A percentile compares a stretch with the other conserved stretches of the same genome.
Evolutionary conservation across 1,140 invertebrate species (phyloP).

Genomic region (Grapholita molesta): DNA sequence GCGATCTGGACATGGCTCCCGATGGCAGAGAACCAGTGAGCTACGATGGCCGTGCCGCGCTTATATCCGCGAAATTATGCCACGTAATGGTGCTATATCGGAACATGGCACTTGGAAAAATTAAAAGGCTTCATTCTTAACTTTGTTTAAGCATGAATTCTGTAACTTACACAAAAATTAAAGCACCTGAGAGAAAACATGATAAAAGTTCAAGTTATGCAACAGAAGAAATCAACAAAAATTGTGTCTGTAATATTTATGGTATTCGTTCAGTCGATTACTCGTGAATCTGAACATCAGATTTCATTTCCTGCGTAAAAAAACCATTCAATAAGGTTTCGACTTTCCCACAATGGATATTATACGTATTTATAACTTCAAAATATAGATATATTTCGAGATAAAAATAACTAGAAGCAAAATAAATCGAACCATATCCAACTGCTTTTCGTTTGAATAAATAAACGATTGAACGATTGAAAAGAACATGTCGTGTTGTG

Average conservation of each 20-base stretch:
- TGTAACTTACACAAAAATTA: too few species aligned
- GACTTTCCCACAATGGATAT: neutral
- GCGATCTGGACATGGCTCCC: slow-evolving; percentile 47
- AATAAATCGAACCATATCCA: too few species aligned
- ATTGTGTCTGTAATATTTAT: neutral
- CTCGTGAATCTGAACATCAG: neutral
- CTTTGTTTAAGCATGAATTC: too few species aligned
- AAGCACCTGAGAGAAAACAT: too few species aligned
- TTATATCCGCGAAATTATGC: slow-evolving; percentile 18
- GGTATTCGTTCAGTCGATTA: neutral
- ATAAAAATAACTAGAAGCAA: too few species aligned
- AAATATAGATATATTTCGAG: too few species aligned
- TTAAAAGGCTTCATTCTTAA: too few species aligned
- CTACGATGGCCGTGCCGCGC: neutral
- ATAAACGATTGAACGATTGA: too few species aligned
- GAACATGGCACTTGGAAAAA: neutral
- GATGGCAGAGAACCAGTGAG: slow-evolving; percentile 26
- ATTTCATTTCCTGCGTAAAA: neutral
- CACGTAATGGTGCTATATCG: neutral
- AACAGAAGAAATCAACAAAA: neutral
- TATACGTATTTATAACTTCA: too few species aligned
- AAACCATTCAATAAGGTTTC: neutral
- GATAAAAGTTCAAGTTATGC: too few species aligned
- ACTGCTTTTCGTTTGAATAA: too few species aligned
- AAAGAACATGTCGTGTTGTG: too few species aligned